Base-by-base conservation (phyloP, 1,140 invertebrate species). In the Nymphalis io region DNA sequence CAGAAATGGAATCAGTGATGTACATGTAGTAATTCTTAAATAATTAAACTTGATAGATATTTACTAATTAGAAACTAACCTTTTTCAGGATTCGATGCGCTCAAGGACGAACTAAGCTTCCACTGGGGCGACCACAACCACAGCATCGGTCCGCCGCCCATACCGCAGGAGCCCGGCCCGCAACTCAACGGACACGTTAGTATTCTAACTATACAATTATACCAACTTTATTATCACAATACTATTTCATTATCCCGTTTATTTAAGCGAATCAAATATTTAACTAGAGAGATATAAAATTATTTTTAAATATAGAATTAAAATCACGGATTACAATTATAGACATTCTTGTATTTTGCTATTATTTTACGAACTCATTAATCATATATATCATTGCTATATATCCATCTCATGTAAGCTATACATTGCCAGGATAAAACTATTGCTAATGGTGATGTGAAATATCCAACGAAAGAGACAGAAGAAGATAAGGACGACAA, bases 31-130 rank as follows among this genome's bases (percentile, higher is more conserved):
- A 27, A 3, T 27, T 27, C 3, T 27, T 33, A 33, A 33, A 33
- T 33, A 33, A 33, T 33, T 8, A 33, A 33, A 8, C 3, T 33
- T 4, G 10, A 33, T 8, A 33, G 6, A 33, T 33, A 33, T 8
- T 8, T 8, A 15, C 40, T n/a, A 44, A 1, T 44, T 53, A 18
- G 12, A 53, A 21, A 27, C 21, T 48, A 48, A 48, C 46, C 16
- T 16, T 0, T 48, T 48, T 33, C 59, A 92, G 91, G 91, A 57
- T 92, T 92, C 72, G 91, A 92, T 65, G 91, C 91, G 4, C 70
- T 92, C 18, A 90, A 92, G 40, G 91, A 92, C 59, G 91, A 92
- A 74, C 72, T 92, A 58, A 90, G 91, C 75, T 88, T 89, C 82
- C 83, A 92, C 77, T 92, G 89, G 89, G 87, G 89, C 13, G 89